These are phyloP conservation scores for Caenorhabditis sp. DNA, from an alignment of 2,888 invertebrate species.

Conservation along the genomic window DNA sequence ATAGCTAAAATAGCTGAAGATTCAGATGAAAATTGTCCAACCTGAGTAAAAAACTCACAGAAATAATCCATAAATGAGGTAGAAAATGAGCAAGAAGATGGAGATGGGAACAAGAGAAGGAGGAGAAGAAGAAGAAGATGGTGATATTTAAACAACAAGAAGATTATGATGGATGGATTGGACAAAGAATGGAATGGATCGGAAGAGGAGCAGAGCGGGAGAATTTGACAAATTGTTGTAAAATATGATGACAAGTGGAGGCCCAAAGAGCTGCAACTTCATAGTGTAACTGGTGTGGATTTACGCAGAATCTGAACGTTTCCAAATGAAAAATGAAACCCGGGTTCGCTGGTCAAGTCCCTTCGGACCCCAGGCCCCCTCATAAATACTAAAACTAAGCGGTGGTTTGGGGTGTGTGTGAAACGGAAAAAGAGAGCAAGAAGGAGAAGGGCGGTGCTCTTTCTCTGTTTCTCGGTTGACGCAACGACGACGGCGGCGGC, in stretches of 20 bases:
- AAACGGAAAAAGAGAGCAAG: conserved; percentile 25
- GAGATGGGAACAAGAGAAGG: not conserved
- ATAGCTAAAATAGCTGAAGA: too few relatives aligned
- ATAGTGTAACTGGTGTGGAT: too few relatives aligned
- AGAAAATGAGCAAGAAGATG: too few relatives aligned
- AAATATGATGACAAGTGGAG: conserved; percentile 36
- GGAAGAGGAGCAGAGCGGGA: conserved; percentile 1
- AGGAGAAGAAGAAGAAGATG: not conserved
- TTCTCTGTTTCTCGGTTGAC: too few relatives aligned
- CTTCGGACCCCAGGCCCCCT: conserved; percentile 24
- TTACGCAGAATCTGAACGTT: not conserved
- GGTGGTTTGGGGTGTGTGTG: conserved; percentile 19
- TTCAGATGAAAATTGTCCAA: too few relatives aligned
- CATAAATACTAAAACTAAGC: conserved; percentile 62
- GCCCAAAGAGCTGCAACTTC: too few relatives aligned
- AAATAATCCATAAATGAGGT: too few relatives aligned
- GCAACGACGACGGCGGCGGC: conserved; percentile 10
- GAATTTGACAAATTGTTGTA: conserved; percentile 54
- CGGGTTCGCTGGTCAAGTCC: conserved; percentile 5
- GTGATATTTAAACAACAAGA: conserved; percentile 50
- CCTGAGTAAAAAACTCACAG: too few relatives aligned
- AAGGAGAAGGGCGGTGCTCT: conserved; percentile 1
- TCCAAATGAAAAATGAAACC: not conserved
- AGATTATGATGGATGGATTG: conserved; percentile 53
- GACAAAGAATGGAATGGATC: not conserved